Evolutionary conservation across 2,797 vertebrate genomes (phyloP).

Genomic region (Enteromius treurensis): DNA sequence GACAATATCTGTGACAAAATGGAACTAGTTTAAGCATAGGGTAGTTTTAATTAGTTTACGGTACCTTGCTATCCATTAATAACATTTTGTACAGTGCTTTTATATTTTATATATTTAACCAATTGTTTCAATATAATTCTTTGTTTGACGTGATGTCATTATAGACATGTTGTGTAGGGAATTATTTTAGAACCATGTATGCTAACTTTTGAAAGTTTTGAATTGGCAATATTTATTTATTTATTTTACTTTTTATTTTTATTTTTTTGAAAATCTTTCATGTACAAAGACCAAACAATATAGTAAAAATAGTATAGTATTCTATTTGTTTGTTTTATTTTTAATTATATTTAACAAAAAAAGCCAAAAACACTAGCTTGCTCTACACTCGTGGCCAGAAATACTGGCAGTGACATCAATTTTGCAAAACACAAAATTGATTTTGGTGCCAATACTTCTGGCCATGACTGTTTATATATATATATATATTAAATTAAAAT

Average conservation of each 20-base stretch:
- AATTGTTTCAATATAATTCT: neutral
- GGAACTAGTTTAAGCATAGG: neutral
- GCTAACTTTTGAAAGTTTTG: neutral
- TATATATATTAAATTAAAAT: too few species aligned
- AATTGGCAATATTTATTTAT: neutral
- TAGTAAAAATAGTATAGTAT: too few species aligned
- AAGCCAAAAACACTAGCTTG: too few species aligned
- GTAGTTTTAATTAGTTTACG: neutral
- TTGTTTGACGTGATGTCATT: neutral
- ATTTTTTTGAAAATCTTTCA: neutral
- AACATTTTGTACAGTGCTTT: neutral
- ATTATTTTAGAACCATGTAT: neutral
- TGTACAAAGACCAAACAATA: neutral
- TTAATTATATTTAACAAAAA: too few species aligned
- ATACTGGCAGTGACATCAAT: too few species aligned
- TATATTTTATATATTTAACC: neutral
- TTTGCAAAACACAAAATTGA: too few species aligned
- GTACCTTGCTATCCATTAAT: neutral
- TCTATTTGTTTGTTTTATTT: too few species aligned
- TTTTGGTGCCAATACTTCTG: too few species aligned
- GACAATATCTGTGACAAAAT: constrained; percentile 24
- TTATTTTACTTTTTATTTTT: neutral
- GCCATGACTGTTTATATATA: too few species aligned
- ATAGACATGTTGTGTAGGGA: neutral
- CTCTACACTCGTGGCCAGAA: too few species aligned